Evolutionary conservation across 2,888 invertebrate genomes (phyloP), one percentile per base, ranked within the genome.

Genomic region (Lasioglossum malachurum): DNA sequence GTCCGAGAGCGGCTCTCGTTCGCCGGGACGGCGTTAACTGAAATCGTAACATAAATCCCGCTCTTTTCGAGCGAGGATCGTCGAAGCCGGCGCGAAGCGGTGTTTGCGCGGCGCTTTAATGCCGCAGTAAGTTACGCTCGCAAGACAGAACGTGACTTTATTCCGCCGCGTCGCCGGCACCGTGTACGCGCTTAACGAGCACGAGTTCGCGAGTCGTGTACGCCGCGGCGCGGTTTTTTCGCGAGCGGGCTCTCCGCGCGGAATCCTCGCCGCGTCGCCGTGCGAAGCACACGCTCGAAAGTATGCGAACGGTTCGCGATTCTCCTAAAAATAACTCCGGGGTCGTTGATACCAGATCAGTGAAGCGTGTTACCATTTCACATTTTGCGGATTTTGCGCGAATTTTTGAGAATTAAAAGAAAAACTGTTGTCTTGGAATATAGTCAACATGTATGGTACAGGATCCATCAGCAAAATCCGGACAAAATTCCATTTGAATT

Each of bases 141-240:
- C 53, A 82, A 85, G 87, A 84, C 79, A 82, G 91, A 87, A 87
- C 80, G 87, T 87, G 89, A 89, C 83, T 88, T 81, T 87, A 88
- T 87, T 76, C 87, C 82, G 76, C 72, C 64, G 82, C 69, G 82
- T 82, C 76, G 80, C 72, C 74, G 72, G 76, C 38, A 44, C 71
- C 80, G 84, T 86, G 83, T 73, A 84, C 88, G 78, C 81, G 80
- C 46, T 86, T 92, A 88, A 86, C 89, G 80, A 89, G 86, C 82
- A 67, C 75, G 83, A 80, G 79, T 73, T 74, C 78, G 76, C 84
- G 41, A 79, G 78, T 87, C 87, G 75, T 84, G 88, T 87, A 60
- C 49, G 31, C 82, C 83, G 77, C 78, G 67, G 67, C 72, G 60
- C 49, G 27, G 72, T 87, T 88, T 87, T 87, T 85, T 78, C 75